Percentiles rank a stretch among this genome's conserved stretches.
Conservation (phyloP, 2,888 invertebrate genomes). For the Stenodera caucasica region DNA sequence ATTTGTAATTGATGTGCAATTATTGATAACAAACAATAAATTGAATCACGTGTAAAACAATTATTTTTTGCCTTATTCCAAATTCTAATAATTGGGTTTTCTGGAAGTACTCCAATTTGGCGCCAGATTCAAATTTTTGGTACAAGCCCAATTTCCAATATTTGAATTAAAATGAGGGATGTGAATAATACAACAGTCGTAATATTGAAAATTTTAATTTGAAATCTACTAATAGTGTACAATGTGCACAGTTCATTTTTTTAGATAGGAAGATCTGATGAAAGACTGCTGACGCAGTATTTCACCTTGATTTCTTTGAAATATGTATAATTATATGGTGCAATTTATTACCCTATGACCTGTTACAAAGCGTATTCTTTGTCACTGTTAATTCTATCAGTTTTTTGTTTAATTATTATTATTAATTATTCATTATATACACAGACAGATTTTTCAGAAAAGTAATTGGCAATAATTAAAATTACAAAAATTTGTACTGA, state of each 20-base stretch:
- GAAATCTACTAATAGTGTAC: background rate
- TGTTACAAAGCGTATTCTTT: constrained; percentile 6
- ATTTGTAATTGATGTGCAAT: too few species aligned
- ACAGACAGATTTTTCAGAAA: background rate
- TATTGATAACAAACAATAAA: too few species aligned
- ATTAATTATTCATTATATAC: background rate
- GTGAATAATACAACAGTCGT: background rate
- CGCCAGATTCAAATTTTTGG: too few species aligned
- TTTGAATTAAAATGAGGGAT: background rate
- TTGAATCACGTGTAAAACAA: too few species aligned
- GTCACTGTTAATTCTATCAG: background rate
- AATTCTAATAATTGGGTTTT: too few species aligned
- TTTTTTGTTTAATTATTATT: background rate
- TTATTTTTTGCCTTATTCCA: too few species aligned
- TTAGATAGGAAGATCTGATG: background rate
- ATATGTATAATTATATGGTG: background rate
- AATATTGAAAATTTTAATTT: background rate
- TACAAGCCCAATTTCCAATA: too few species aligned
- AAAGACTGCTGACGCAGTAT: background rate
- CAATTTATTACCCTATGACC: constrained; percentile 5
- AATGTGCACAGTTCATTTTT: background rate
- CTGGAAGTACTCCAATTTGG: too few species aligned
- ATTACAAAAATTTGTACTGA: constrained; percentile 5
- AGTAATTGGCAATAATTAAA: background rate
- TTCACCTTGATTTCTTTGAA: background rate